A percentile compares a stretch with the other conserved stretches of the same genome.
Evolutionary conservation across 2,888 invertebrate genomes (phyloP).

Genomic region (Synergus laeviventris): DNA sequence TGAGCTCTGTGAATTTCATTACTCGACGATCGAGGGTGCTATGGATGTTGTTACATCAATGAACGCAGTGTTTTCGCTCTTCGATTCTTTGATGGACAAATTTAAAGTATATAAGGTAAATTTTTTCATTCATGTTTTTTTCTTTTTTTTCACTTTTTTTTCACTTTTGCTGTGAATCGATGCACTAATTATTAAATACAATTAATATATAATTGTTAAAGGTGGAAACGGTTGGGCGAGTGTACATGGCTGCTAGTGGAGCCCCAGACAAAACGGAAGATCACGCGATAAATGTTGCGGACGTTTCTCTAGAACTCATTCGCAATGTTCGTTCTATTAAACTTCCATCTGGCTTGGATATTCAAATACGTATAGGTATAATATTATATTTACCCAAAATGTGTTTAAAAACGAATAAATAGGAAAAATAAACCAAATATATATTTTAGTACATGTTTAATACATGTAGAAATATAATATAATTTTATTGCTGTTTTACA

Average conservation of each 20-base stretch:
- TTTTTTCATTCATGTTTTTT: neutral
- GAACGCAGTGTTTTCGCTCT: constrained; percentile 90
- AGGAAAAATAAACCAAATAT: neutral
- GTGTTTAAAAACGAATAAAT: neutral
- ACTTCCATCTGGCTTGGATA: constrained; percentile 79
- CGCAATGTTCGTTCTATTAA: constrained; percentile 82
- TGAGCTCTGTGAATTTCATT: constrained; percentile 82
- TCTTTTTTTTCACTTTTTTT: neutral
- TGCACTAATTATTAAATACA: too few relatives aligned
- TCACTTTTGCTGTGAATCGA: neutral
- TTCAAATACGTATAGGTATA: constrained; percentile 82
- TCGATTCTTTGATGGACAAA: constrained; percentile 89
- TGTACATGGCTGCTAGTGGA: constrained; percentile 94
- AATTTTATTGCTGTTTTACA: too few relatives aligned
- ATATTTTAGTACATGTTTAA: neutral
- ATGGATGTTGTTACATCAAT: constrained; percentile 91
- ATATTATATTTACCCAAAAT: constrained; percentile 12
- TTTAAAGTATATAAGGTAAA: constrained; percentile 91
- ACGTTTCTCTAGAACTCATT: constrained; percentile 86
- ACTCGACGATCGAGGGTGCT: constrained; percentile 79
- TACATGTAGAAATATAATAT: too few relatives aligned
- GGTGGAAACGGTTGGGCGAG: constrained; percentile 96
- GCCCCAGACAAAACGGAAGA: constrained; percentile 86
- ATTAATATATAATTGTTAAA: constrained; percentile 71
- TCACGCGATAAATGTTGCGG: constrained; percentile 88